Conservation (phyloP, 2,113 vertebrate species). For the Panthera uncia region DNA sequence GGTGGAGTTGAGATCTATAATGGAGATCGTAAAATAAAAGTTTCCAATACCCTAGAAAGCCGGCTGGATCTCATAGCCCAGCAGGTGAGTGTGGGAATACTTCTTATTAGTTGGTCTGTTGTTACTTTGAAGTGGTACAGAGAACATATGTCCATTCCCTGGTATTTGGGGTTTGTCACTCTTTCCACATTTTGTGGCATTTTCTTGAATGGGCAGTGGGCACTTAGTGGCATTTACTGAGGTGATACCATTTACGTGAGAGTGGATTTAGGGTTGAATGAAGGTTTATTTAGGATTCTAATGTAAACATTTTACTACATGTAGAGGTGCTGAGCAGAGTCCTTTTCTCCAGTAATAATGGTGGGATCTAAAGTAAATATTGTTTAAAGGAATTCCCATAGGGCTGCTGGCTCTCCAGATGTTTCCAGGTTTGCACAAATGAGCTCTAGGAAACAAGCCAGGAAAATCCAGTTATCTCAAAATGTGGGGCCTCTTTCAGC, state of each 20-base stretch:
- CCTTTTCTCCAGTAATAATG: not conserved
- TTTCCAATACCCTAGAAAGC: slow-evolving; percentile 97
- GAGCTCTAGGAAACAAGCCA: not conserved
- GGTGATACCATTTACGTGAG: not conserved
- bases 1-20: slow-evolving; percentile 97
- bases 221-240: not conserved
- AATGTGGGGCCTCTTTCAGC: not conserved
- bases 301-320: not conserved
- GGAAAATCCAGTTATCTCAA: not conserved
- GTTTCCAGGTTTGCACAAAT: not conserved
- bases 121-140: not conserved
- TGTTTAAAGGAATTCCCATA: not conserved
- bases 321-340: not conserved
- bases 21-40: slow-evolving; percentile 94
- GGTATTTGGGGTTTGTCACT: not conserved
- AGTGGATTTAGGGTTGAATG: not conserved
- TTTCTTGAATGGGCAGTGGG: not conserved
- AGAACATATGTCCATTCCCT: not conserved
- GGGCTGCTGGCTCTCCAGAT: not conserved
- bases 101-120: not conserved
- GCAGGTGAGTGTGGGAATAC: slow-evolving; percentile 88
- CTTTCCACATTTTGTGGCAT: not conserved
- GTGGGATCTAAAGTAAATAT: not conserved
- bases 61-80: slow-evolving; percentile 97
- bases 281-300: not conserved